Evolutionary conservation across 2,113 vertebrate genomes (phyloP).

Genomic region (Poicephalus meyeri): DNA sequence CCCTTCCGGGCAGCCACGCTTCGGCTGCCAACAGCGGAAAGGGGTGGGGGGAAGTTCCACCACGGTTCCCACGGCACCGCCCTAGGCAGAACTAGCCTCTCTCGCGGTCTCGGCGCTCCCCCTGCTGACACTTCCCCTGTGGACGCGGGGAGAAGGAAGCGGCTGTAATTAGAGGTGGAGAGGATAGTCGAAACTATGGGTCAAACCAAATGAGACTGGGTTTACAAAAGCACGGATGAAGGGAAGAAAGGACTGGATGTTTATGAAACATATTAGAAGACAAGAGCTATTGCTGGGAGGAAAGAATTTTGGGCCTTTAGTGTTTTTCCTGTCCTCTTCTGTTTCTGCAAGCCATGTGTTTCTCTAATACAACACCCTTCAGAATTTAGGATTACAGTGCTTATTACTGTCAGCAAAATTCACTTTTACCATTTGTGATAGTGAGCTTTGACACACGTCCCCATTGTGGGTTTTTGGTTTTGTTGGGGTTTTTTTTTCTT

Average conservation of each 20-base stretch:
- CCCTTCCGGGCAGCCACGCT: fast-evolving
- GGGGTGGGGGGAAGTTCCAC: not conserved
- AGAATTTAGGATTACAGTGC: not conserved
- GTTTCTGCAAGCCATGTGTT: not conserved
- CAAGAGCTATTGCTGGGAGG: not conserved
- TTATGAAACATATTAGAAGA: not conserved
- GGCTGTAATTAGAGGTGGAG: fast-evolving
- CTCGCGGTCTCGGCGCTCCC: not conserved
- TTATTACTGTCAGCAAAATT: not conserved
- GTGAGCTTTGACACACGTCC: not conserved
- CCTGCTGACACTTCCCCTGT: not conserved
- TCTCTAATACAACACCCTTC: fast-evolving
- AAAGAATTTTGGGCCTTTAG: not conserved
- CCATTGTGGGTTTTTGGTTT: not conserved
- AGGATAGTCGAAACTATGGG: fast-evolving
- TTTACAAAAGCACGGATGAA: fast-evolving
- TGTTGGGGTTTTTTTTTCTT: no score
- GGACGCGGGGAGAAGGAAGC: not conserved
- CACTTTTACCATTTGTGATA: not conserved
- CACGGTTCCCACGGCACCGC: fast-evolving
- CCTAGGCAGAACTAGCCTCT: fast-evolving
- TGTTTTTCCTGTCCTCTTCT: fast-evolving
- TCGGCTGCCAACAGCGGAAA: no score
- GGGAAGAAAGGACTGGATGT: no score
- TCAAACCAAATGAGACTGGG: fast-evolving